Percentiles rank a stretch among this genome's conserved stretches.
Conservation (phyloP, 2,888 invertebrate genomes). For the Epinotia brunnichana region DNA sequence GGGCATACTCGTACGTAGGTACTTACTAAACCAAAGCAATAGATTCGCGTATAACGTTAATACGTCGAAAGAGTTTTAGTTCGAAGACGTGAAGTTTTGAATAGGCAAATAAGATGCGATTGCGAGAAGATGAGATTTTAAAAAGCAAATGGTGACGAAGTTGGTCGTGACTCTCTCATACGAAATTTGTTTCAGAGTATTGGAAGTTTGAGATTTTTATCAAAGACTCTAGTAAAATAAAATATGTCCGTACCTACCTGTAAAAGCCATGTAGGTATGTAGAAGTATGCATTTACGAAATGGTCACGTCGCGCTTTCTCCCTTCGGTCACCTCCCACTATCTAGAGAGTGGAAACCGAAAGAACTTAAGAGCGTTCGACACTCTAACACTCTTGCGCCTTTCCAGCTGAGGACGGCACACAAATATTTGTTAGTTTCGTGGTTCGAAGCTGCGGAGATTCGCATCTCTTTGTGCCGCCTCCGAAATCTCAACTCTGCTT, state of each 20-base stretch:
- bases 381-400: conserved; percentile 34
- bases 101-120: too few species aligned
- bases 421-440: conserved; percentile 53
- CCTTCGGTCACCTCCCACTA: conserved; percentile 23
- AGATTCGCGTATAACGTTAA: too few species aligned
- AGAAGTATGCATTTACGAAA: conserved; percentile 23
- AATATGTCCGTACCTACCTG: conserved; percentile 2
- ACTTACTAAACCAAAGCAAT: too few species aligned
- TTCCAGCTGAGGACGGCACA: conserved; percentile 42
- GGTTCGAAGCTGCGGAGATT: conserved; percentile 47
- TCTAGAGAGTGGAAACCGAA: not conserved
- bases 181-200: not conserved
- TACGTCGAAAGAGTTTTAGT: too few species aligned
- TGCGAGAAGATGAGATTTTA: too few species aligned
- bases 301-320: conserved; percentile 24
- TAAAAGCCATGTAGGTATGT: not conserved
- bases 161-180: not conserved
- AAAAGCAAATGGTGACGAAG: not conserved
- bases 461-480: conserved; percentile 47
- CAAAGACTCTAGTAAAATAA: conserved; percentile 6
- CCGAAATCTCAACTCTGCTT: conserved; percentile 45
- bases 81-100: too few species aligned
- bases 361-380: not conserved
- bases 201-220: not conserved
- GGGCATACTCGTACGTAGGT: too few species aligned